Base-by-base conservation (phyloP, 2,888 invertebrate species). In the Abrostola triplasia region DNA sequence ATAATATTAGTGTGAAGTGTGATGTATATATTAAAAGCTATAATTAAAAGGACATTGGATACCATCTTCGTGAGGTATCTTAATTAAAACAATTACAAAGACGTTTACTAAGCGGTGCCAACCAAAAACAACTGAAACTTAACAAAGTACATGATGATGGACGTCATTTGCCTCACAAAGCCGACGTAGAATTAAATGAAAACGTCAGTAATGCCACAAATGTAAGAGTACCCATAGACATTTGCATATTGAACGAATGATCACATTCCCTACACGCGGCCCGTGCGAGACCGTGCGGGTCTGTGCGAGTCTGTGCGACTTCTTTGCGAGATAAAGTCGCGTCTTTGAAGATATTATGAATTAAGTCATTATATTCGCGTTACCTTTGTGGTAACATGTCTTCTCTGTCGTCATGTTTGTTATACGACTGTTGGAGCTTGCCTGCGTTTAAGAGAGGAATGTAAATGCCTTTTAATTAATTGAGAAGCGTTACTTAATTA, bases 181-280 rank as follows among this genome's bases (percentile, higher is more conserved):
- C 69, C 24, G 47, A 24, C 56, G 50, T 37, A 8, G 64, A 77
- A 77, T 77, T 70, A 70, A 76, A 77, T 63, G 76, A 69, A 76
- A 77, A 70, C 60, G 77, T 69, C 76, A 77, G 77, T 73, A 77
- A 64, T 48, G 56, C 36, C 48, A 70, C 70, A 55, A 64, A 72
- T 70, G 71, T 67, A 2, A 24, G 1, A 24, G 24, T 2, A 65
- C 57, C 65, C 56, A 52, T 61, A 51, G 36, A 35, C 57, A 77
- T 77, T 77, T 50, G 76, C 77, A 77, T 77, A 69, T 77, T 77
- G 70, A 77, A 65, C 68, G 73, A 79, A 79, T 60, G 67, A 74
- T 72, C 66, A 71, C 71, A 24, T 24, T 24, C 24, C 1, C 24
- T 1, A 24, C 24, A 70, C 59, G 64, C 66, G 51, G 36, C 64